These are phyloP conservation scores for Ceratosolen fusciceps DNA, from an alignment of 1,140 invertebrate species.

Conservation along the genomic window DNA sequence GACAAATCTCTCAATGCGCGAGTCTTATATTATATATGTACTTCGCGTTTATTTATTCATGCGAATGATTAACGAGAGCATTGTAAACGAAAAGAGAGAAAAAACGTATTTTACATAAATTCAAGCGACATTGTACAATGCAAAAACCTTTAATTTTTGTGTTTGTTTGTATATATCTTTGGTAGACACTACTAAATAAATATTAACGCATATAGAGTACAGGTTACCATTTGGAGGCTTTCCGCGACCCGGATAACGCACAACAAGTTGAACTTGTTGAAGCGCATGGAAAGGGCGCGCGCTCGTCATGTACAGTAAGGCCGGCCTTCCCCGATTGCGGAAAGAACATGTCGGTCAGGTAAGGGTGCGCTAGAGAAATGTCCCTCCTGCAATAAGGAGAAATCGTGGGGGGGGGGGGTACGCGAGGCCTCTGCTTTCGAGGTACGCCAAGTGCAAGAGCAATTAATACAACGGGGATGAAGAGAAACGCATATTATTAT, in stretches of 20 bases:
- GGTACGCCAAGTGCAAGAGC: constrained; percentile 20
- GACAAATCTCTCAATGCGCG: constrained; percentile 29
- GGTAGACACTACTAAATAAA: constrained; percentile 72
- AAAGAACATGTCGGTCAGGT: constrained; percentile 28
- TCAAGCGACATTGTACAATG: constrained; percentile 56
- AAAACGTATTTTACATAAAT: constrained; percentile 55
- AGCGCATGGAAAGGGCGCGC: constrained; percentile 16
- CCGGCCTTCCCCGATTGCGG: background rate
- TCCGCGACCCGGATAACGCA: constrained; percentile 40
- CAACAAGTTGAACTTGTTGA: constrained; percentile 34
- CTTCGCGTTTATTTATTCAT: constrained; percentile 42
- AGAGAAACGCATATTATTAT: too few species aligned
- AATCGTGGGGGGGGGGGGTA: background rate
- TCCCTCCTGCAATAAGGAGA: background rate
- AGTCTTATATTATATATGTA: constrained; percentile 46
- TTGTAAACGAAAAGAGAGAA: constrained; percentile 43
- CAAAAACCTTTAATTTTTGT: constrained; percentile 58
- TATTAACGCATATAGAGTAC: constrained; percentile 60
- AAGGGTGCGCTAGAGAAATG: background rate
- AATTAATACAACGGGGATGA: too few species aligned
- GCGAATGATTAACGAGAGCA: constrained; percentile 31
- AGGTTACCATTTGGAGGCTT: constrained; percentile 42
- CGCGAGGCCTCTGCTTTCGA: constrained; percentile 2
- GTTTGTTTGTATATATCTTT: constrained; percentile 63
- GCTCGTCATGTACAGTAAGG: constrained; percentile 23